phyloP scores from a whole-genome alignment of 2,888 invertebrate species.

The Liopterus haemorrhoidalis region DNA sequence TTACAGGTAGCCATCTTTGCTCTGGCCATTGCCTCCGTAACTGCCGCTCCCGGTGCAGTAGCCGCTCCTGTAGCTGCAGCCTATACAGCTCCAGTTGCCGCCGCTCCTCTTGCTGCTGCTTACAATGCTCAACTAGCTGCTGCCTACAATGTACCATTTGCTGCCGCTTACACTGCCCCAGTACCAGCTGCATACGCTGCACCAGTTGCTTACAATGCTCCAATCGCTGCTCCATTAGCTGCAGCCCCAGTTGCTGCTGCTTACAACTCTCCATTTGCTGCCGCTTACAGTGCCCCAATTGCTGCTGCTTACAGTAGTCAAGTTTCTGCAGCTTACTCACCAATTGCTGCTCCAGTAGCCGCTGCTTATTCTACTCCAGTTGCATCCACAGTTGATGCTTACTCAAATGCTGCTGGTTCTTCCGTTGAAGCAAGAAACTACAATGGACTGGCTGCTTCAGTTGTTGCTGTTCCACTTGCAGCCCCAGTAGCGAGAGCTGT shows the following conservation, averaged over 20 bases:
- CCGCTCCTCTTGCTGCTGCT: constrained; percentile 55
- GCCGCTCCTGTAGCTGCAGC: constrained; percentile 38
- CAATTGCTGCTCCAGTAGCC: constrained; percentile 36
- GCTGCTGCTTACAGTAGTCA: no score
- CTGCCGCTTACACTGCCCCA: constrained; percentile 37
- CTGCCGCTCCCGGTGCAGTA: constrained; percentile 42
- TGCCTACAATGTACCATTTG: constrained; percentile 56
- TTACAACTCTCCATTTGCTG: constrained; percentile 43
- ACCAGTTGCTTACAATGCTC: constrained; percentile 10
- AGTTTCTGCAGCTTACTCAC: constrained; percentile 37
- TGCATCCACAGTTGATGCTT: constrained; percentile 24
- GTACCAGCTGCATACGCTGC: constrained; percentile 22
- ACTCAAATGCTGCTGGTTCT: no score
- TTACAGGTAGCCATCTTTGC: constrained; percentile 26
- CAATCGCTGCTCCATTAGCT: constrained; percentile 38
- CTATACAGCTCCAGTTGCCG: constrained; percentile 36
- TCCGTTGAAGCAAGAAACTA: no score
- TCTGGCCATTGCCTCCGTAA: constrained; percentile 31
- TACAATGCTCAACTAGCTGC: constrained; percentile 60
- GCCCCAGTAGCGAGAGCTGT: constrained; percentile 33
- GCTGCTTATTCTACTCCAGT: constrained; percentile 32
- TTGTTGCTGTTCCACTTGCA: no score
- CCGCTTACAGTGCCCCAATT: constrained; percentile 47
- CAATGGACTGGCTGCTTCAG: no score
- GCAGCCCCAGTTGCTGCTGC: constrained; percentile 41